These are phyloP conservation scores for Catocala nupta DNA, from an alignment of 2,888 invertebrate genomes.

Conservation along the genomic window DNA sequence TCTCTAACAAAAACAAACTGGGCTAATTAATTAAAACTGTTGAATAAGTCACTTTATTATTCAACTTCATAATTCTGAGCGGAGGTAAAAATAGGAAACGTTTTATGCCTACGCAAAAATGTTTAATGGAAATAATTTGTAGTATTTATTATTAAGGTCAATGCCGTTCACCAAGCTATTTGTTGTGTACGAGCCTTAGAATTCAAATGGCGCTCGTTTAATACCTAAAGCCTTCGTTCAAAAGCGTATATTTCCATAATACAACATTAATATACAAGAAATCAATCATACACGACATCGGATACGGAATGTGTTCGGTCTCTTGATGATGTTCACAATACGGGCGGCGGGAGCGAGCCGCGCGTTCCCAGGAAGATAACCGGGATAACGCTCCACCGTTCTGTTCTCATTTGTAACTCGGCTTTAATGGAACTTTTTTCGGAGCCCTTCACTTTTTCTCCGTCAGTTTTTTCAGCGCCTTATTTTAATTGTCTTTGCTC, in stretches of 20 bases:
- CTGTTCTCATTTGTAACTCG: constrained; percentile 80
- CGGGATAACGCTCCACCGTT: constrained; percentile 63
- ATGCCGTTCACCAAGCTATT: constrained; percentile 6
- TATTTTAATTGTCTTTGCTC: constrained; percentile 77
- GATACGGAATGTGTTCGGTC: constrained; percentile 34
- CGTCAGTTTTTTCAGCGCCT: constrained; percentile 73
- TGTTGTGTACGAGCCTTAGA: constrained; percentile 2
- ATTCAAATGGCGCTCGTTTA: constrained; percentile 6
- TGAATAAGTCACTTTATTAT: constrained; percentile 19
- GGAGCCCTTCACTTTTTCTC: constrained; percentile 75
- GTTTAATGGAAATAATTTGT: neutral
- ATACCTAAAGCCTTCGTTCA: constrained; percentile 11
- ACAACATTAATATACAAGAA: constrained; percentile 42
- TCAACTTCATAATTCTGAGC: constrained; percentile 21
- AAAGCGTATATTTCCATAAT: constrained; percentile 19
- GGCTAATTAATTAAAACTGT: constrained; percentile 35
- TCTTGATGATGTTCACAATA: constrained; percentile 50
- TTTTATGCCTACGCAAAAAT: constrained; percentile 6
- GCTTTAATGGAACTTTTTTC: constrained; percentile 79
- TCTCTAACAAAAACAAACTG: constrained; percentile 19
- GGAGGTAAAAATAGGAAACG: constrained; percentile 3
- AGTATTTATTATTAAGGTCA: constrained; percentile 13
- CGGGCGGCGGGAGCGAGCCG: constrained; percentile 38
- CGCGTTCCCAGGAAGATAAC: constrained; percentile 73
- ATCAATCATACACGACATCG: constrained; percentile 51